These are phyloP conservation scores for Calameuta filiformis DNA, from an alignment of 2,888 invertebrate species.

Conservation along the genomic window DNA sequence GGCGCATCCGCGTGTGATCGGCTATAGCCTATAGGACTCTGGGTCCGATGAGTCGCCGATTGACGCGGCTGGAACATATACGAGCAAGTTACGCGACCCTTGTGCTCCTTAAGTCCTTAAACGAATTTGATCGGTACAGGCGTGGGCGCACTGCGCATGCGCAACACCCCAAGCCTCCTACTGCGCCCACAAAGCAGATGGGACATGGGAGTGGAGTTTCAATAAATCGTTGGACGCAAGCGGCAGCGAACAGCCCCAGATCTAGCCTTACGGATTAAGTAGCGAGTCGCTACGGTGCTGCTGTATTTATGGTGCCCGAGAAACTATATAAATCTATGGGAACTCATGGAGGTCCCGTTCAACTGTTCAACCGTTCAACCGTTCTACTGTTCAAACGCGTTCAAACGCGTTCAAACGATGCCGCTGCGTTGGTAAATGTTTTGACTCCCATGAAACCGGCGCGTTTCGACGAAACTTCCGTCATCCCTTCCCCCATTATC, in stretches of 20 bases:
- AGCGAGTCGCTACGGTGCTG: slow-evolving; percentile 34
- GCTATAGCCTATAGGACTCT: too few species aligned
- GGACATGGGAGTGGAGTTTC: background rate
- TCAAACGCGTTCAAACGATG: slow-evolving; percentile 9
- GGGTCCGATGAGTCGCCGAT: too few species aligned
- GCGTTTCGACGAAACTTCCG: slow-evolving; percentile 12
- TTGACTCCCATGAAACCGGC: slow-evolving; percentile 33
- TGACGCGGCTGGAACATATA: too few species aligned
- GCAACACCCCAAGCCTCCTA: background rate
- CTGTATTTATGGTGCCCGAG: slow-evolving; percentile 47
- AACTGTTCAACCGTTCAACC: background rate
- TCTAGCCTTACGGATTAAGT: slow-evolving; percentile 48
- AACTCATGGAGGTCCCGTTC: slow-evolving; percentile 27
- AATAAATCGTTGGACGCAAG: slow-evolving; percentile 18
- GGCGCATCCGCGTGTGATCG: too few species aligned
- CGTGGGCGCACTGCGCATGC: background rate
- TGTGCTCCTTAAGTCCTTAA: too few species aligned
- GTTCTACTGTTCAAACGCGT: too few species aligned
- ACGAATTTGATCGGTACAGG: too few species aligned
- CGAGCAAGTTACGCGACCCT: too few species aligned
- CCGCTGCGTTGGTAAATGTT: slow-evolving; percentile 31
- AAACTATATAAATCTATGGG: slow-evolving; percentile 41
- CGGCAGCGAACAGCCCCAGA: slow-evolving; percentile 27
- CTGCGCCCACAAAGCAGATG: too few species aligned
- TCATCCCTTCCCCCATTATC: slow-evolving; percentile 31